These are phyloP conservation scores for Bradynema listronoti DNA, from an alignment of 1,140 invertebrate genomes.

Conservation along the genomic window DNA sequence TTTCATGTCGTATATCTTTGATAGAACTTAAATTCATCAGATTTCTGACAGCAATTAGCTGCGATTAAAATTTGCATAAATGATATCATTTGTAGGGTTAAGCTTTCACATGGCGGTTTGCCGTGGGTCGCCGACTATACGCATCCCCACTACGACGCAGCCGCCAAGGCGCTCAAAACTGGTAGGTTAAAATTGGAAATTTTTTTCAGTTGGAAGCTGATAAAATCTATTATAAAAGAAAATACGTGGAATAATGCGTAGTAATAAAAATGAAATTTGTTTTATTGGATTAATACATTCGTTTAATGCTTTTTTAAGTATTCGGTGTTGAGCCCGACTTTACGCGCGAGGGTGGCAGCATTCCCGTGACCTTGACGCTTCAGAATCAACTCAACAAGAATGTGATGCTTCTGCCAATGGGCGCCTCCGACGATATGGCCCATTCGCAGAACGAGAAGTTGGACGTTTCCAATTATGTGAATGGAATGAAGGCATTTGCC, in stretches of 20 bases:
- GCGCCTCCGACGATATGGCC: conserved; percentile 86
- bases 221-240: too few species aligned
- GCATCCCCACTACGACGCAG: conserved; percentile 84
- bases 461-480: conserved; percentile 39
- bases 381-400: conserved; percentile 61
- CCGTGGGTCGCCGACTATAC: conserved; percentile 85
- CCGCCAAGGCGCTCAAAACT: conserved; percentile 73
- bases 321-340: conserved; percentile 86
- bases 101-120: conserved; percentile 71
- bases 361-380: conserved; percentile 83
- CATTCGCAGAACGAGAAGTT: conserved; percentile 68
- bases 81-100: conserved; percentile 44
- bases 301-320: conserved; percentile 63
- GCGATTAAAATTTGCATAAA: background rate
- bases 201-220: too few species aligned
- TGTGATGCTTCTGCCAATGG: conserved; percentile 69
- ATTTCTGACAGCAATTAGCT: too few species aligned
- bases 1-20: too few species aligned
- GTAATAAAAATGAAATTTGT: too few species aligned
- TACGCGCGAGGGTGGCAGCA: conserved; percentile 87
- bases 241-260: too few species aligned
- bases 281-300: too few species aligned
- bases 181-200: conserved; percentile 50
- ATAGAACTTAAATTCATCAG: too few species aligned
- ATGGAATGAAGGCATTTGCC: conserved; percentile 37